Conservation (phyloP, 1,140 invertebrate species). For the Drosophila melanica region DNA sequence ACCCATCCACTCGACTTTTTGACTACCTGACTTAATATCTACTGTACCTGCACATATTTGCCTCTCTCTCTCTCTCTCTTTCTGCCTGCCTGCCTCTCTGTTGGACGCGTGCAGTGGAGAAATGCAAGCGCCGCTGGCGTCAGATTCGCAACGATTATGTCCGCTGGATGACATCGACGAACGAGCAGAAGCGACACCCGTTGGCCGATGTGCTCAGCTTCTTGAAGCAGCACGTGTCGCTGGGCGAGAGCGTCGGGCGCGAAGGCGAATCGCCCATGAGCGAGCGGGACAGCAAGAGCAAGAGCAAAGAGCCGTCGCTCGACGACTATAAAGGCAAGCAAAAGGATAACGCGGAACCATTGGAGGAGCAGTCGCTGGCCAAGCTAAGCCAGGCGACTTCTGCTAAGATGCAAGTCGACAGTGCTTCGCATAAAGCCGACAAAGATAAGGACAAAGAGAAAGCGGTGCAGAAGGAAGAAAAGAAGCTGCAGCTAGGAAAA, state of each 20-base stretch:
- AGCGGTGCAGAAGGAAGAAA: neutral
- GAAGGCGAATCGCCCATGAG: constrained; percentile 29
- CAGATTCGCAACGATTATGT: constrained; percentile 59
- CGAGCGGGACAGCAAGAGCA: constrained; percentile 45
- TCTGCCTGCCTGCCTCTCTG: too few species aligned
- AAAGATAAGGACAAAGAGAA: neutral
- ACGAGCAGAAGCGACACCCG: constrained; percentile 29
- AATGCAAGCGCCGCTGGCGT: constrained; percentile 68
- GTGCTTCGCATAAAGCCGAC: neutral
- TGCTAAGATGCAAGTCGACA: neutral
- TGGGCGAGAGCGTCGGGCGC: constrained; percentile 10
- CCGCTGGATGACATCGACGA: constrained; percentile 37
- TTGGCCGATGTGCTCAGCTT: constrained; percentile 50
- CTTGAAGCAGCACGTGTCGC: constrained; percentile 40
- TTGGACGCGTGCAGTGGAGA: constrained; percentile 42
- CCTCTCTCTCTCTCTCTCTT: constrained; percentile 15
- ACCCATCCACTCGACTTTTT: neutral
- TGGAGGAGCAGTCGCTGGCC: constrained; percentile 19
- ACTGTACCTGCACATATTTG: neutral
- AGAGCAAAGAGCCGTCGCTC: constrained; percentile 10
- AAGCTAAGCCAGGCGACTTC: neutral
- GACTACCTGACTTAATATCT: neutral
- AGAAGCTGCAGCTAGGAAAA: neutral
- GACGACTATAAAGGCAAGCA: constrained; percentile 28
- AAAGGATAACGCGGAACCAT: constrained; percentile 8